These are phyloP conservation scores for Raja brachyura DNA, from an alignment of 2,113 vertebrate genomes.

Conservation along the genomic window DNA sequence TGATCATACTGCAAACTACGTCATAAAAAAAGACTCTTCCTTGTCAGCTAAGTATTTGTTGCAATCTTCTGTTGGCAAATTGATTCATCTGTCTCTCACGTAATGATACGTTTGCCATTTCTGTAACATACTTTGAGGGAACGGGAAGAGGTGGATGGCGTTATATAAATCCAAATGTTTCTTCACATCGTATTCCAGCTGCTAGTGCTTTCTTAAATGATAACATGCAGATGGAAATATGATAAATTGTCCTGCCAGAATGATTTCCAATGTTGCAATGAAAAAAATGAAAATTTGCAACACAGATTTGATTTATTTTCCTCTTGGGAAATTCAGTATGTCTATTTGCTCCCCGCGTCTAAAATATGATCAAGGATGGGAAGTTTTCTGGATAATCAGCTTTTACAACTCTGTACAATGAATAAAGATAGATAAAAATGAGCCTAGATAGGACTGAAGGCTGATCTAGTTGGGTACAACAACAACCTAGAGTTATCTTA, in stretches of 20 bases:
- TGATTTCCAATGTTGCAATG: background rate
- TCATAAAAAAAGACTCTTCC: too few species aligned
- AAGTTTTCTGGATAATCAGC: background rate
- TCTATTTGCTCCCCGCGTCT: background rate
- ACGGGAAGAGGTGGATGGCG: too few species aligned
- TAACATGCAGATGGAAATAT: background rate
- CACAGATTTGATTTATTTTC: background rate
- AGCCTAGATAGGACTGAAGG: background rate
- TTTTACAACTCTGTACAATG: background rate
- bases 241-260: background rate
- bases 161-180: too few species aligned
- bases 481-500: too few species aligned
- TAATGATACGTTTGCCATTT: too few species aligned
- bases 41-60: too few species aligned
- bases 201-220: background rate
- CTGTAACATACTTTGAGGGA: too few species aligned
- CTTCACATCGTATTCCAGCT: background rate
- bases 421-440: background rate
- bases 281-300: background rate
- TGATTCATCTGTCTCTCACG: too few species aligned
- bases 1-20: too few species aligned
- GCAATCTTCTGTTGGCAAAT: too few species aligned
- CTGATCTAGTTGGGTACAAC: background rate
- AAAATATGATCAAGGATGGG: background rate
- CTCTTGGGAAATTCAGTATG: background rate